A percentile compares a stretch with the other conserved stretches of the same genome.
phyloP scores from a whole-genome alignment of 2,888 invertebrate species.

The Drosophila affinis region DNA sequence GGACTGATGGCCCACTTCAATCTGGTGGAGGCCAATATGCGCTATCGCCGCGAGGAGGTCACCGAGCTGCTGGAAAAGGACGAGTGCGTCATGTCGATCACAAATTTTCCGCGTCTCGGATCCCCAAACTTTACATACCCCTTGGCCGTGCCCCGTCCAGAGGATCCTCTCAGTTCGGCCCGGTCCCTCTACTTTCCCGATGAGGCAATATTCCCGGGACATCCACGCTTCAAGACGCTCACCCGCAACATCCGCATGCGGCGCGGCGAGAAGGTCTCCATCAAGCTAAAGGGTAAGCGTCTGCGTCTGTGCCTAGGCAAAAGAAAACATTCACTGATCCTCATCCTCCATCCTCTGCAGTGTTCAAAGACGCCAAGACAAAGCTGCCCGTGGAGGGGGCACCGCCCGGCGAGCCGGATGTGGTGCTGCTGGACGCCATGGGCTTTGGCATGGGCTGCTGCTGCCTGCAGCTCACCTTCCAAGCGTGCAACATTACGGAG shows the following conservation, averaged over 20 bases:
- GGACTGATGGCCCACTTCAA: constrained; percentile 98
- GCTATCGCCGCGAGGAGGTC: constrained; percentile 91
- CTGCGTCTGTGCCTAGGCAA: not conserved
- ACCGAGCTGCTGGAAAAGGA: constrained; percentile 89
- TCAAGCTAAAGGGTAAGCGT: constrained; percentile 94
- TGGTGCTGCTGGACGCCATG: constrained; percentile 99
- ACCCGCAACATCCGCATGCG: constrained; percentile 96
- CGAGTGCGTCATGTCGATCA: constrained; percentile 95
- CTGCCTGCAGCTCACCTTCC: constrained; percentile 97
- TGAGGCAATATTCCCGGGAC: constrained; percentile 96
- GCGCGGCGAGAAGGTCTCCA: constrained; percentile 96
- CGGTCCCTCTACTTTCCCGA: constrained; percentile 96
- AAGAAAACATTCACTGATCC: not conserved
- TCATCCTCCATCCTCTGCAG: constrained; percentile 84
- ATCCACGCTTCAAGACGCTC: constrained; percentile 96
- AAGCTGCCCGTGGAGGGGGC: constrained; percentile 92
- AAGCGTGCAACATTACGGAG: constrained; percentile 97
- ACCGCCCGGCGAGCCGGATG: constrained; percentile 91
- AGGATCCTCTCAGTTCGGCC: constrained; percentile 90
- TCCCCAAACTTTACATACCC: constrained; percentile 95
- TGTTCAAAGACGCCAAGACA: constrained; percentile 95
- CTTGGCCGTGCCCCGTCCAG: constrained; percentile 86
- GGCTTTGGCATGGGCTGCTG: constrained; percentile 99
- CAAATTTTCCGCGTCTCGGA: constrained; percentile 97
- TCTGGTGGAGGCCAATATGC: constrained; percentile 99